Evolutionary conservation across 2,797 vertebrate species (phyloP).

Genomic region (Poecilia wingei): DNA sequence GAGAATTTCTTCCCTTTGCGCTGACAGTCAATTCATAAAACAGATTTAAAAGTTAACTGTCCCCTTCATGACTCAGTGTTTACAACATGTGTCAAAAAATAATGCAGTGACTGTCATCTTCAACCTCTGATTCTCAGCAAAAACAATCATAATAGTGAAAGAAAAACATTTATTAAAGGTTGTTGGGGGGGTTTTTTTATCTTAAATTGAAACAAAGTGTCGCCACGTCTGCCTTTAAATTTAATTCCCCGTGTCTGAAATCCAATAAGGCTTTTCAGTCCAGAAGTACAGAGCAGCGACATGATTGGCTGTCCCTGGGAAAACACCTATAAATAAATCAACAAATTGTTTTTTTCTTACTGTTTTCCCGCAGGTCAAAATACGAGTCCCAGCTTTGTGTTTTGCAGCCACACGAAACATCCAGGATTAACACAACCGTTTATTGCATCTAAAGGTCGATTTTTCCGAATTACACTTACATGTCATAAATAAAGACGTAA

Average conservation of each 20-base stretch:
- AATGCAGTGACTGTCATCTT: neutral
- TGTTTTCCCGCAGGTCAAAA: neutral
- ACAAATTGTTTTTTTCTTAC: neutral
- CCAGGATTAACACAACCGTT: neutral
- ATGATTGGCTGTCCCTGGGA: neutral
- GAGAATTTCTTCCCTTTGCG: neutral
- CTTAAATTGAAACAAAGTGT: conserved; percentile 11
- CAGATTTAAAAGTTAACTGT: neutral
- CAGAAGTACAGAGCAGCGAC: neutral
- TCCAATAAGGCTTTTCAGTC: conserved; percentile 4
- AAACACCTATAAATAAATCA: conserved; percentile 1
- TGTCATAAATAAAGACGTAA: neutral
- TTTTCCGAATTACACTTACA: neutral
- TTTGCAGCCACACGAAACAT: neutral
- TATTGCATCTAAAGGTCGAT: conserved; percentile 5
- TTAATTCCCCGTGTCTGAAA: neutral
- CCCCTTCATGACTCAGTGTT: neutral
- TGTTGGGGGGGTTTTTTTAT: neutral
- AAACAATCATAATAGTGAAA: neutral
- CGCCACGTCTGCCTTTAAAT: neutral
- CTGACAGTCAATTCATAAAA: neutral
- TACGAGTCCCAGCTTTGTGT: neutral
- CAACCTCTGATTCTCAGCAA: neutral
- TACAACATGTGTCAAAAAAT: neutral
- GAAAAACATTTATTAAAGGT: conserved; percentile 8